Evolutionary conservation across 2,797 vertebrate genomes (phyloP), one percentile per base, ranked within the genome.

Genomic region (Gambelia wislizenii): DNA sequence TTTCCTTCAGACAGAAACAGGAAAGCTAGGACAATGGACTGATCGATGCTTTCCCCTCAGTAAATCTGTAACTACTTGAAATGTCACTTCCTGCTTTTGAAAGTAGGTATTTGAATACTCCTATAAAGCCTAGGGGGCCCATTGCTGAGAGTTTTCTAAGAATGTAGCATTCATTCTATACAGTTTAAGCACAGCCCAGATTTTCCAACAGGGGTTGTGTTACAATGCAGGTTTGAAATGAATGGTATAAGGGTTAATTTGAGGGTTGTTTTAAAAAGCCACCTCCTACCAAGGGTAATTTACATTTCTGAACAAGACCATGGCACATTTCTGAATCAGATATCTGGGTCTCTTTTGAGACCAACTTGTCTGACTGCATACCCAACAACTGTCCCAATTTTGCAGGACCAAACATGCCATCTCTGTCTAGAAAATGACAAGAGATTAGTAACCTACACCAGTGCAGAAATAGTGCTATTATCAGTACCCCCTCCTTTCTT

Each of bases 1-100:
- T 97, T 98, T 98, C 98, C 98, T 97, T 95, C 94, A 94, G 89
- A 93, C 92, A 95, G 94, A 96, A 96, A 98, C 98, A 98, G 98
- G 98, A 99, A 99, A 97, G 95, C 89, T 30, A 93, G 92, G 96
- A 97, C 97, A 97, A 98, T 98, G 95, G 95, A 93, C 97, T 95
- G 96, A 97, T 92, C 87, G 74, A 94, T 85, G 88, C 79, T 1
- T 6, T 90, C 79, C 93, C 92, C 95, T 90, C 91, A 92, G 93
- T 93, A 96, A 96, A 96, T 96, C 94, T 96, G 92, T 84, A 93
- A 82, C 93, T 94, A 91, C 95, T 97, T 96, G 90, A 95, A 96
- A 91, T 94, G 94, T 93, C 91, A 89, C 91, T 97, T 97, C 97
- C 97, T 97, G 97, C 97, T 97, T 96, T 96, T 94, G 89, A 94